Evolutionary conservation across 2,888 invertebrate genomes (phyloP).

Genomic region (Cremastobaeus sp.): DNA sequence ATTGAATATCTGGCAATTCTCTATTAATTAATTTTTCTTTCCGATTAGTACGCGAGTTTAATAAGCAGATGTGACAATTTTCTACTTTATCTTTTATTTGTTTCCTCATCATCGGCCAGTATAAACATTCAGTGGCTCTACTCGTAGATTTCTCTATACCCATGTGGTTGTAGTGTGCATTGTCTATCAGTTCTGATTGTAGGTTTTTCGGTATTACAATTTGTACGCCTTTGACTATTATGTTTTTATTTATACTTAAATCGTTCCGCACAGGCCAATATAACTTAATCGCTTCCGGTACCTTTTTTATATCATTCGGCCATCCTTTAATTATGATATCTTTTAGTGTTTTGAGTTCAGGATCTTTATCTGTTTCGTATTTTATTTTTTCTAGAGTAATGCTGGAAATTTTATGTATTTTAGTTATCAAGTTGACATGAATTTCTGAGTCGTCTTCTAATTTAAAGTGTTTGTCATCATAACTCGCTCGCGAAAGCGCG

Average conservation of each 20-base stretch:
- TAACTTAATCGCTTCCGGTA: constrained; percentile 34
- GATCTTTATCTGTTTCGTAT: constrained; percentile 51
- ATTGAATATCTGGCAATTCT: constrained; percentile 50
- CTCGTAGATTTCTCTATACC: constrained; percentile 63
- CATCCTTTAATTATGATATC: constrained; percentile 60
- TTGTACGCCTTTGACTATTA: constrained; percentile 56
- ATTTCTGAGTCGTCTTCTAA: constrained; percentile 44
- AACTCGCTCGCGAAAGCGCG: neutral
- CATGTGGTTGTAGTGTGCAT: constrained; percentile 65
- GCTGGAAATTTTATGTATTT: constrained; percentile 57
- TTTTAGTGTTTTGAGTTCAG: constrained; percentile 56
- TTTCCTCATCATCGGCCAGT: constrained; percentile 64
- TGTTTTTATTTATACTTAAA: constrained; percentile 40
- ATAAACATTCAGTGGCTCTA: constrained; percentile 61
- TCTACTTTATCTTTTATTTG: constrained; percentile 60
- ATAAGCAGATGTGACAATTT: constrained; percentile 57
- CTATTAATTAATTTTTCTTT: constrained; percentile 48
- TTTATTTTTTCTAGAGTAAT: constrained; percentile 15
- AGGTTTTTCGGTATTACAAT: constrained; percentile 57
- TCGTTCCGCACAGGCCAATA: constrained; percentile 53
- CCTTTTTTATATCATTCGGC: constrained; percentile 59
- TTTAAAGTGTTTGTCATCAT: constrained; percentile 10
- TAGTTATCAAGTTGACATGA: constrained; percentile 64
- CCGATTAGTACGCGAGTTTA: constrained; percentile 48
- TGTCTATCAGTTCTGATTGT: constrained; percentile 59